These are phyloP conservation scores for Alligator mississippiensis DNA, from an alignment of 2,113 vertebrate species.

Conservation along the genomic window DNA sequence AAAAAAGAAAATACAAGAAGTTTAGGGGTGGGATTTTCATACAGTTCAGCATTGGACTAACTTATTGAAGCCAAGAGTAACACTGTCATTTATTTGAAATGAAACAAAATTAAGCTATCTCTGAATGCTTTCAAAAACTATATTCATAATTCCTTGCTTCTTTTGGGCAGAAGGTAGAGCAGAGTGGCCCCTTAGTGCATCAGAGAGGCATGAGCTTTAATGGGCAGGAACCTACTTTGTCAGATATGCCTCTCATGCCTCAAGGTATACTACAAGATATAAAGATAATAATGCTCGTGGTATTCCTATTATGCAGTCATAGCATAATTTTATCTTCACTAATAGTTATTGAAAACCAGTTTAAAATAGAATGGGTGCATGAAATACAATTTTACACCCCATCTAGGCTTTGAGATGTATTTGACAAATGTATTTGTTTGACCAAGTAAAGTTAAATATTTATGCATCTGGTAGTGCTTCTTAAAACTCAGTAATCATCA, in stretches of 20 bases:
- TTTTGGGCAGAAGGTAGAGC: not conserved
- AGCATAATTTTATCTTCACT: not conserved
- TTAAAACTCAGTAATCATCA: not conserved
- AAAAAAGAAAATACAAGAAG: not conserved
- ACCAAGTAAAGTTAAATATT: not conserved
- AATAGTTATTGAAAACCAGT: not conserved
- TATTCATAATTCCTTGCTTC: not conserved
- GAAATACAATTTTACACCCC: not conserved
- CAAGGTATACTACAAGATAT: not conserved
- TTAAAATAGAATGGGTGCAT: conserved; percentile 9
- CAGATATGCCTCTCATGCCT: no score
- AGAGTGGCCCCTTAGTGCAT: no score
- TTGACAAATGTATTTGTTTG: not conserved
- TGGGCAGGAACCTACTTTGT: no score
- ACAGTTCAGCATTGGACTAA: not conserved
- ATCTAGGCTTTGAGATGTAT: not conserved
- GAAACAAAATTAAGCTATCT: not conserved
- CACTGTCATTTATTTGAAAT: not conserved
- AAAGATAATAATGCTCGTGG: not conserved
- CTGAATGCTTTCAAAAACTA: not conserved
- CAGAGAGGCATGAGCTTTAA: no score
- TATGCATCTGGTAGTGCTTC: not conserved
- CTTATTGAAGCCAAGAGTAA: not conserved
- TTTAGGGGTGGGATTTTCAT: not conserved
- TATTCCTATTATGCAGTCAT: not conserved